A percentile compares a stretch with the other conserved stretches of the same genome.
Conservation (phyloP, 1,140 invertebrate genomes). For the Lepidurus arcticus region DNA sequence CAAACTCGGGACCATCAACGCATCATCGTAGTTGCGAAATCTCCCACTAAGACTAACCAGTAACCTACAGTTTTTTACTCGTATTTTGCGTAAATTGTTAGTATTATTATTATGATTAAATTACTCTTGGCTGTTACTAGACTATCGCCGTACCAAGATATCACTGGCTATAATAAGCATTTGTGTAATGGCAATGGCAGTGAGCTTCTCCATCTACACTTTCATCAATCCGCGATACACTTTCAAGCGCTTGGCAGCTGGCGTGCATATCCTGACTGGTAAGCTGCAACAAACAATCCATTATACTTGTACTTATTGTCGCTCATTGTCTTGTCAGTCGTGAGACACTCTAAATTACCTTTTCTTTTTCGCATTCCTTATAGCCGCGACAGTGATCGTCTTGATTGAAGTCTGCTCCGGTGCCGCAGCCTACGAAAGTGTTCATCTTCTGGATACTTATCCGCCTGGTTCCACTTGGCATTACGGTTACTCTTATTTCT, state of each 20-base stretch:
- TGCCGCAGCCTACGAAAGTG: constrained; percentile 29
- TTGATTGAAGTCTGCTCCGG: constrained; percentile 35
- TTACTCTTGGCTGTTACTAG: constrained; percentile 46
- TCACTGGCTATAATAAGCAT: constrained; percentile 77
- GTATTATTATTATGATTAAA: not conserved
- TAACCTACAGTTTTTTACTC: no score
- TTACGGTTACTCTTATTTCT: constrained; percentile 66
- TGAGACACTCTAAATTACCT: constrained; percentile 25
- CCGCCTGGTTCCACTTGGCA: constrained; percentile 33
- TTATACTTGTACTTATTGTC: not conserved
- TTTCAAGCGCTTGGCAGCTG: constrained; percentile 78
- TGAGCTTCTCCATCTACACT: constrained; percentile 76
- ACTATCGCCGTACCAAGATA: constrained; percentile 72
- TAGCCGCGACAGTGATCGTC: constrained; percentile 35
- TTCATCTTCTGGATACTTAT: constrained; percentile 30
- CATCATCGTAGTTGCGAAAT: no score
- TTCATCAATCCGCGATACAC: constrained; percentile 79
- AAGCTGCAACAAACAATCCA: constrained; percentile 42
- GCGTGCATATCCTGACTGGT: constrained; percentile 77
- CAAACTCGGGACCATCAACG: no score
- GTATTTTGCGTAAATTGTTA: not conserved
- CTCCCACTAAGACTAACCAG: no score
- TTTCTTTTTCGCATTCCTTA: constrained; percentile 24
- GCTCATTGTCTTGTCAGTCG: constrained; percentile 27
- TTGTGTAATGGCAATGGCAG: constrained; percentile 70